These are phyloP conservation scores for Ramazzottius varieornatus DNA, from an alignment of 2,888 invertebrate genomes.

Conservation along the genomic window DNA sequence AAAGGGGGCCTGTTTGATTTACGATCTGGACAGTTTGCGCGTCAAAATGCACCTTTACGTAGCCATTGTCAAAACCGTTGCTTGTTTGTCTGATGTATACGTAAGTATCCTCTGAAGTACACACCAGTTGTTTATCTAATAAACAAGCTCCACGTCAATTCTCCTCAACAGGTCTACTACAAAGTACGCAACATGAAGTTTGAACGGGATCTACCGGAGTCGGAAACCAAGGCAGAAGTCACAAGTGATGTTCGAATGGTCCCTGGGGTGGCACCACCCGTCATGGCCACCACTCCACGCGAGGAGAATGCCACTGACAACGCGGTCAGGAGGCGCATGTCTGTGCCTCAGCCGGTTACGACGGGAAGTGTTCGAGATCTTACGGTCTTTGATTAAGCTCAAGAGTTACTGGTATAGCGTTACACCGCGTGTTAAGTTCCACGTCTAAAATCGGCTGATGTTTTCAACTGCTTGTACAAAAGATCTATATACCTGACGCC, in stretches of 20 bases:
- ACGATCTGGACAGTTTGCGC: constrained; percentile 4
- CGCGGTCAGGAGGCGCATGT: background rate
- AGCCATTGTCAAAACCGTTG: background rate
- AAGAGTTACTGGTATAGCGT: too few relatives aligned
- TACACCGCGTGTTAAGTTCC: too few relatives aligned
- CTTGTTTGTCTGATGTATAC: background rate
- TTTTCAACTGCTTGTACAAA: too few relatives aligned
- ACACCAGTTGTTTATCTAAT: background rate
- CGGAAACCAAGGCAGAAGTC: too few relatives aligned
- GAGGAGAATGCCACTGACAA: too few relatives aligned
- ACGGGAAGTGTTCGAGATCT: background rate
- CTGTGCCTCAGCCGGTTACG: background rate
- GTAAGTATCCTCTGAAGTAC: background rate
- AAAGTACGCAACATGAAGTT: constrained; percentile 2
- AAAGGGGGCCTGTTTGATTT: background rate
- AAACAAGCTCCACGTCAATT: background rate
- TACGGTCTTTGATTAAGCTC: background rate
- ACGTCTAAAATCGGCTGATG: too few relatives aligned
- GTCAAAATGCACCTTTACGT: background rate
- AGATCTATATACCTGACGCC: too few relatives aligned
- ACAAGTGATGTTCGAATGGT: too few relatives aligned
- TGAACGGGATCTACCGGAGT: background rate
- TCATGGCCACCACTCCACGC: too few relatives aligned
- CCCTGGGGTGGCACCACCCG: too few relatives aligned
- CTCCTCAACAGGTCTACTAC: background rate